Conservation (phyloP, 2,113 vertebrate species). For the Azemiops feae region DNA sequence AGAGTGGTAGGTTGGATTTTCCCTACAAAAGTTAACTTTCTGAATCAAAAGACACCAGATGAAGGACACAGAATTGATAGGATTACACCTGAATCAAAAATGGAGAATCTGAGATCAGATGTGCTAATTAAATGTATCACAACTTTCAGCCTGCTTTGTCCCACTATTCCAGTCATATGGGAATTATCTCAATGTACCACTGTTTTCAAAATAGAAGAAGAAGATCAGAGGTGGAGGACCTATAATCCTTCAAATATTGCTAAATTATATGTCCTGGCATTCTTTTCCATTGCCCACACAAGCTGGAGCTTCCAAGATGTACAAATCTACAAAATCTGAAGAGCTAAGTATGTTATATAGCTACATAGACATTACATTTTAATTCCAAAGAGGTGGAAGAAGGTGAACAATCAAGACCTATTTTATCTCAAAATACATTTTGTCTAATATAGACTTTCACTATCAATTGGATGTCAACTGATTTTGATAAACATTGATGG, state of each 20-base stretch:
- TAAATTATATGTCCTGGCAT: background rate
- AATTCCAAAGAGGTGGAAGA: background rate
- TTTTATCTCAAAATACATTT: background rate
- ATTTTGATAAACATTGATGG: background rate
- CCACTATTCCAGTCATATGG: background rate
- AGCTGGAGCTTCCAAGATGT: background rate
- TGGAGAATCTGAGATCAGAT: background rate
- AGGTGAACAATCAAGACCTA: background rate
- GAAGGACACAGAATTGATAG: background rate
- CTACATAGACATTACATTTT: background rate
- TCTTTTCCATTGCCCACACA: background rate
- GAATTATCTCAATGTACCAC: background rate
- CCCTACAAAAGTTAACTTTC: background rate
- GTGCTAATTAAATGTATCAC: background rate
- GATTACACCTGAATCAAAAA: background rate
- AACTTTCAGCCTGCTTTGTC: background rate
- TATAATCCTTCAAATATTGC: background rate
- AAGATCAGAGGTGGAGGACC: background rate
- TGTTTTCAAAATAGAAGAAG: background rate
- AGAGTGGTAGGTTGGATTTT: background rate
- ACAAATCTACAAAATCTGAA: background rate
- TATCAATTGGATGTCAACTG: background rate
- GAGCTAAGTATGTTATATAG: background rate
- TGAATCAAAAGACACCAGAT: background rate
- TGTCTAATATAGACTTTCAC: background rate